Evolutionary conservation across 2,113 vertebrate species (phyloP), one percentile per base, ranked within the genome.

Genomic region (Vimba vimba): DNA sequence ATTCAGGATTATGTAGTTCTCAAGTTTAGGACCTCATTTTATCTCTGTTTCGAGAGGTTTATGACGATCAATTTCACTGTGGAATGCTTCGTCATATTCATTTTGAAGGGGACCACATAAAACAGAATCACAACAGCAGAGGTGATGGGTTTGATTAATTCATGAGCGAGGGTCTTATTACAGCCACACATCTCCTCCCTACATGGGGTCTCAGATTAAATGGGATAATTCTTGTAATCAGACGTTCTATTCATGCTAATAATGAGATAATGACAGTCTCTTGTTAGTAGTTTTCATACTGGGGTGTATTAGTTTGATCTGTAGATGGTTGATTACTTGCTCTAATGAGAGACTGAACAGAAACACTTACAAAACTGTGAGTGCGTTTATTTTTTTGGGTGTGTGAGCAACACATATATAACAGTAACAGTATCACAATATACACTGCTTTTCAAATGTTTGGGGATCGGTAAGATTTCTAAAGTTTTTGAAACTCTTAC

Each of bases 191-290:
- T 75, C 82, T 36, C 66, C 6, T 75, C 33, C 62, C 78, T 86
- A 83, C 84, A 80, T 75, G 79, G 83, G 39, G 74, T 86, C 84
- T 83, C 39, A 74, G 74, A 83, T 86, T 59, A 62, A 74, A 84
- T 73, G 60, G 74, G 75, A 84, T 86, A 79, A 88, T 86, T 88
- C 59, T 80, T 80, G 84, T 88, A 88, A 88, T 88, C 87, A 88
- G 84, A 75, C 66, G 19, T 86, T 76, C 43, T 84, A 86, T 86
- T 88, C 74, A 86, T 75, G 87, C 43, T 86, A 77, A 88, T 88
- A 88, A 86, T 86, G 60, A 83, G 75, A 86, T 86, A 76, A 88
- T 88, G 79, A 83, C 43, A 36, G 55, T 36, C 80, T 84, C 30
- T 85, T 84, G 64, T 85, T 88, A 73, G 30, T 36, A 86, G 64